Percentiles rank a stretch among this genome's conserved stretches.
Evolutionary conservation across 2,888 invertebrate genomes (phyloP).

Genomic region (Heliconius cydno): DNA sequence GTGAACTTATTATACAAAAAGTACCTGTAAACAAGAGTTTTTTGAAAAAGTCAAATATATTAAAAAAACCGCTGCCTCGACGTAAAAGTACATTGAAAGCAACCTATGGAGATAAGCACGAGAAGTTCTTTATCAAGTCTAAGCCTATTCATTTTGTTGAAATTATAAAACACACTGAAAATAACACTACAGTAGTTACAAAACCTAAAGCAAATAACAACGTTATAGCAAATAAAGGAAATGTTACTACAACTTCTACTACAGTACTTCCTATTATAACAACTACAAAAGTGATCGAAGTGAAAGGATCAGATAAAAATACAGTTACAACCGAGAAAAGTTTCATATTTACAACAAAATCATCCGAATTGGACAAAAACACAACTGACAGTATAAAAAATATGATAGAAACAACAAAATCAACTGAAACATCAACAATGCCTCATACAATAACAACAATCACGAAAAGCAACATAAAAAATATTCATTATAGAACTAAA

Average conservation of each 20-base stretch:
- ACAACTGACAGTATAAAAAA: not conserved
- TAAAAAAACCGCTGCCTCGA: constrained; percentile 71
- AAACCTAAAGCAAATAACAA: constrained; percentile 16
- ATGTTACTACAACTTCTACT: constrained; percentile 24
- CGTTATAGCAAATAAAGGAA: not conserved
- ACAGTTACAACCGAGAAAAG: constrained; percentile 3
- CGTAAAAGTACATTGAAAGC: constrained; percentile 79
- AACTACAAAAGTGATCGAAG: not conserved
- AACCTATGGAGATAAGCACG: constrained; percentile 79
- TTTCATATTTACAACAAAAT: constrained; percentile 8
- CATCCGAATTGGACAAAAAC: not conserved
- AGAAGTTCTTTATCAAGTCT: constrained; percentile 64
- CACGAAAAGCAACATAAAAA: constrained; percentile 73
- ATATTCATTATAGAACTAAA: constrained; percentile 73
- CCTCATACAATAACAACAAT: constrained; percentile 71
- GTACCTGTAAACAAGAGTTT: constrained; percentile 54
- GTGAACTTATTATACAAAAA: constrained; percentile 71
- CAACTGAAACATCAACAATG: constrained; percentile 49
- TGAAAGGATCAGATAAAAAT: not conserved
- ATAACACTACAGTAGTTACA: constrained; percentile 17
- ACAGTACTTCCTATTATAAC: constrained; percentile 28
- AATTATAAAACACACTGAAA: constrained; percentile 46
- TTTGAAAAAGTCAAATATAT: constrained; percentile 65
- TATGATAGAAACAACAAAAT: constrained; percentile 7
- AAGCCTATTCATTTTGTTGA: constrained; percentile 41